Base-by-base conservation (phyloP, 2,888 invertebrate species). In the Sialis fuliginosa region DNA sequence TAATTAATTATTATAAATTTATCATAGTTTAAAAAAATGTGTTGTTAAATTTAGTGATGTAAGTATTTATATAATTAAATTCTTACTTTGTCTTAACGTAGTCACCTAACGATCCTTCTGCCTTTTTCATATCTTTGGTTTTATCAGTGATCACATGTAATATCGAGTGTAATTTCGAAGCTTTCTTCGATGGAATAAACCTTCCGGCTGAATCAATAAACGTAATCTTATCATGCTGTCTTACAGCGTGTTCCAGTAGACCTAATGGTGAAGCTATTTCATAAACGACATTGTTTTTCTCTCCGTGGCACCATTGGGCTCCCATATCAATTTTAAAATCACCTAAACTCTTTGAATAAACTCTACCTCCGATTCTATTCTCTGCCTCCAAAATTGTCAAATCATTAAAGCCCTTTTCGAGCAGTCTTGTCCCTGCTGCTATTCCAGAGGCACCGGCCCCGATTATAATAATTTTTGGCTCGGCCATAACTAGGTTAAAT, bases 341-440 rank as follows among this genome's bases (percentile, higher is more conserved):
- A 6, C 54, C 57, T 40, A 56, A 55, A 37, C 52, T 48, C 12
- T 53, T 45, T 44, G 58, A 60, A 47, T 56, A 41, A 10, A 62
- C 52, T 46, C 65, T 51, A 9, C 66, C 66, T 9, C 81, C 81
- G 45, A 80, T 68, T 34, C 77, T 68, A 52, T 71, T 64, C 52
- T 72, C 74, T 1, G 76, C 77, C 58, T 81, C 81, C 40, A 81
- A 56, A 1, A 79, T 64, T 33, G 72, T 51, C 2, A 79, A 71
- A 52, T 71, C 62, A 22, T 55, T 56, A 44, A 67, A 61, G 12
- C 60, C 59, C 47, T 54, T 55, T 44, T 58, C 56, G 12, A 57
- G 41, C n/a, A 66, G 54, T 42, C 51, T 45, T 9, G 63, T 62
- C 5, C 61, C 64, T n/a, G 74, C 72, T 9, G 74, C 68, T 42